These are phyloP conservation scores for Catocala fraxini DNA, from an alignment of 2,888 invertebrate genomes.

Conservation along the genomic window DNA sequence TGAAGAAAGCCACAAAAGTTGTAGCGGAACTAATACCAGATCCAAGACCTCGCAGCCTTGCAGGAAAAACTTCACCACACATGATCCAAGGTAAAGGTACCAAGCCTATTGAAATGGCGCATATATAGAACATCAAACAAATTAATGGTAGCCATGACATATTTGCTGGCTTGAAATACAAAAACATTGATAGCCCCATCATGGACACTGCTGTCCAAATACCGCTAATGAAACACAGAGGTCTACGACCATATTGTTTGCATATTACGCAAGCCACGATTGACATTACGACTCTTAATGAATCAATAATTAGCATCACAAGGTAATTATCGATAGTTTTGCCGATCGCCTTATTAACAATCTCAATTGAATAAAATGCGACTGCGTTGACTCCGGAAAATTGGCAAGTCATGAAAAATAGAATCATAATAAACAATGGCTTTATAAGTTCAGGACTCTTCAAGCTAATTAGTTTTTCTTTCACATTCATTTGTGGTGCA, in stretches of 20 bases:
- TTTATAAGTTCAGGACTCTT: slow-evolving; percentile 85
- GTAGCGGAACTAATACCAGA: slow-evolving; percentile 90
- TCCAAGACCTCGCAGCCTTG: slow-evolving; percentile 88
- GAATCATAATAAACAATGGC: slow-evolving; percentile 88
- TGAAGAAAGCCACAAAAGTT: slow-evolving; percentile 89
- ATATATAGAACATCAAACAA: slow-evolving; percentile 87
- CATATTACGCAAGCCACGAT: slow-evolving; percentile 89
- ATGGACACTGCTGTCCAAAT: slow-evolving; percentile 89
- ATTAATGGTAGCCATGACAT: slow-evolving; percentile 84
- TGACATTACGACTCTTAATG: slow-evolving; percentile 88
- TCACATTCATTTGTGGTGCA: slow-evolving; percentile 66
- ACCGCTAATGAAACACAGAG: slow-evolving; percentile 89
- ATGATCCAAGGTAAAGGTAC: slow-evolving; percentile 92
- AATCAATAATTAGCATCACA: slow-evolving; percentile 90
- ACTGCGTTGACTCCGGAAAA: slow-evolving; percentile 92
- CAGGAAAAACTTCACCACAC: slow-evolving; percentile 91
- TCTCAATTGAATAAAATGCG: slow-evolving; percentile 91
- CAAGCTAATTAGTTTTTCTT: slow-evolving; percentile 70
- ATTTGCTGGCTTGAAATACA: slow-evolving; percentile 73
- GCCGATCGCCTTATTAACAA: slow-evolving; percentile 88
- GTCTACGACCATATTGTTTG: slow-evolving; percentile 88
- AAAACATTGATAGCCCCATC: slow-evolving; percentile 83
- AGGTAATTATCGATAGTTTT: slow-evolving; percentile 89
- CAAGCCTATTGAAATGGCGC: slow-evolving; percentile 88
- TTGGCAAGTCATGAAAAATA: slow-evolving; percentile 90